These are phyloP conservation scores for Natator depressus DNA, from an alignment of 2,113 vertebrate genomes.

Conservation along the genomic window DNA sequence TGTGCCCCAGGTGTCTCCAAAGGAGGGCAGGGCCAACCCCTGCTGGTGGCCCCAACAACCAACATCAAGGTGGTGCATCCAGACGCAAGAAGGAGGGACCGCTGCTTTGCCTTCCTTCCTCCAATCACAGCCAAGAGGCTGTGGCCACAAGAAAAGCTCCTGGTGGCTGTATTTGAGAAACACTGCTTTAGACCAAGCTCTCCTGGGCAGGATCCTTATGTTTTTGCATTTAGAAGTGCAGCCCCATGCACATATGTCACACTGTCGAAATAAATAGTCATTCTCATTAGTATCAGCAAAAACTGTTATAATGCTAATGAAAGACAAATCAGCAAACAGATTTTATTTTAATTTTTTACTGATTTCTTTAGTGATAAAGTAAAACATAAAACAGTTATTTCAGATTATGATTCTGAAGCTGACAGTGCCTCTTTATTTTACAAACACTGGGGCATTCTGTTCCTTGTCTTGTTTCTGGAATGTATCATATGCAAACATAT, in stretches of 20 bases:
- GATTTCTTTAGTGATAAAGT: not conserved
- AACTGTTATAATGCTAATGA: not conserved
- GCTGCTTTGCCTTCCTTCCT: too few species aligned
- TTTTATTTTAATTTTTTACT: not conserved
- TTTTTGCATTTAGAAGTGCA: not conserved
- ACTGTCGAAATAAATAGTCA: not conserved
- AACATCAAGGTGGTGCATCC: too few species aligned
- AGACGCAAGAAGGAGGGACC: too few species aligned
- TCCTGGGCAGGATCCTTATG: not conserved
- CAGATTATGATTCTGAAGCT: not conserved
- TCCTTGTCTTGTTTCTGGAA: constrained; percentile 1
- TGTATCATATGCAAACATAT: not conserved
- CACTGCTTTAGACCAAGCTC: not conserved
- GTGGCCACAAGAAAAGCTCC: too few species aligned
- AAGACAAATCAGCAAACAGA: not conserved
- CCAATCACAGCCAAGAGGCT: too few species aligned
- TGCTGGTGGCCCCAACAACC: too few species aligned
- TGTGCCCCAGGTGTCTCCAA: too few species aligned
- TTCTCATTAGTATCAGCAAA: not conserved
- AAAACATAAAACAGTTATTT: not conserved
- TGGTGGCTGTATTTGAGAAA: not conserved
- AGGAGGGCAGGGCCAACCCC: too few species aligned
- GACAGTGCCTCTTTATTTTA: not conserved
- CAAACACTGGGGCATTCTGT: not conserved
- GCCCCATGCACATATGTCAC: not conserved